Evolutionary conservation across 2,888 invertebrate species (phyloP).

Genomic region (Drosophila subquinaria): DNA sequence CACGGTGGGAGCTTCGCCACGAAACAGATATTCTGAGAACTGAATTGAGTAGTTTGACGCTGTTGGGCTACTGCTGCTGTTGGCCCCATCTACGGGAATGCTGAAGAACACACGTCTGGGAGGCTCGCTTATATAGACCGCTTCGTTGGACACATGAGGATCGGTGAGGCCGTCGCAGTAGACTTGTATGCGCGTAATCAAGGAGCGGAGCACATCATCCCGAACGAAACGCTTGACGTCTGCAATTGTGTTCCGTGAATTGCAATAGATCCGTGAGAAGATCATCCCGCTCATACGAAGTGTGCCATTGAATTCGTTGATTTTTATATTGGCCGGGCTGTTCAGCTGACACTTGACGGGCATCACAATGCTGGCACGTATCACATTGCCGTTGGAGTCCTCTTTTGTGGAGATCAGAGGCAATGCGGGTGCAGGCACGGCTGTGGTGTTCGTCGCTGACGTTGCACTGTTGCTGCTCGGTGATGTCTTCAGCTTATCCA

Average conservation of each 20-base stretch:
- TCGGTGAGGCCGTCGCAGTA: constrained; percentile 95
- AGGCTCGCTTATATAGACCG: constrained; percentile 92
- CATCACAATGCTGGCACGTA: constrained; percentile 89
- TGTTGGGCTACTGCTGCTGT: neutral
- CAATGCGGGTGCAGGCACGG: constrained; percentile 29
- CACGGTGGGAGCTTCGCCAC: constrained; percentile 94
- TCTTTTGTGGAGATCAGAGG: constrained; percentile 36
- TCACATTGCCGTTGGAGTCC: constrained; percentile 27
- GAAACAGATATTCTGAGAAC: constrained; percentile 95
- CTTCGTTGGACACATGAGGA: constrained; percentile 76
- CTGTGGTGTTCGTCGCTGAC: constrained; percentile 13
- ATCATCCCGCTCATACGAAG: constrained; percentile 83
- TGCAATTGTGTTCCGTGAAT: constrained; percentile 90
- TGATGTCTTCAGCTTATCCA: constrained; percentile 44
- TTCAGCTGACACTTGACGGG: constrained; percentile 88
- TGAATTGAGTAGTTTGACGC: constrained; percentile 86
- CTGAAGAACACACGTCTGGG: constrained; percentile 93
- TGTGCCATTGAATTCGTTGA: constrained; percentile 81
- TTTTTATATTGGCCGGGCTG: constrained; percentile 64
- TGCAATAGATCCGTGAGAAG: constrained; percentile 90
- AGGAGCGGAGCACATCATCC: constrained; percentile 93
- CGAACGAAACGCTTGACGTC: constrained; percentile 91
- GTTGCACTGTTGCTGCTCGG: constrained; percentile 19
- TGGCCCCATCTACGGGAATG: constrained; percentile 86
- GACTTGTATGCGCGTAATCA: constrained; percentile 94